Evolutionary conservation across 2,888 invertebrate species (phyloP).

Genomic region (Notodonta dromedarius): DNA sequence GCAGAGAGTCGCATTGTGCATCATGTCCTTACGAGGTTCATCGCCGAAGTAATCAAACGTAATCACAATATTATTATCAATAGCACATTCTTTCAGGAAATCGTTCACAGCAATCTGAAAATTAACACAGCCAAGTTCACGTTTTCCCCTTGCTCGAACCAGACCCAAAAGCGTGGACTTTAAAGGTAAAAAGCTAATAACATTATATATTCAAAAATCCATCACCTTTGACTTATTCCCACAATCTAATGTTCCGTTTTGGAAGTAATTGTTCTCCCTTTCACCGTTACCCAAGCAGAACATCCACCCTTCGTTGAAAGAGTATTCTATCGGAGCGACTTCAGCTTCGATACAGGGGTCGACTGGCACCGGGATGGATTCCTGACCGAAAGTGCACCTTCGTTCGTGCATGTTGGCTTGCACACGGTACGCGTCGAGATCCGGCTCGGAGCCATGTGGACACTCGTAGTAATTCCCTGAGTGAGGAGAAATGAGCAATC

Average conservation of each 20-base stretch:
- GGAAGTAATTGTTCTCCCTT: constrained; percentile 74
- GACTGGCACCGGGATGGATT: constrained; percentile 58
- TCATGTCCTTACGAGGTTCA: constrained; percentile 76
- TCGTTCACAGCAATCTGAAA: constrained; percentile 62
- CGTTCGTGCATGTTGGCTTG: constrained; percentile 78
- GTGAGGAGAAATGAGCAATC: constrained; percentile 3
- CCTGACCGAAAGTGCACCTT: constrained; percentile 67
- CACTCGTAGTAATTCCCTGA: constrained; percentile 73
- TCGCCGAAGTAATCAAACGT: constrained; percentile 78
- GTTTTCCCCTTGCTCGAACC: too few species aligned
- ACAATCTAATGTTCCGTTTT: constrained; percentile 76
- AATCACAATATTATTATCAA: constrained; percentile 76
- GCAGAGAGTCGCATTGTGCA: constrained; percentile 75
- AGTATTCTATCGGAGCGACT: constrained; percentile 75
- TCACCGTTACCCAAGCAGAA: constrained; percentile 78
- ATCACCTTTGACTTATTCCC: constrained; percentile 74
- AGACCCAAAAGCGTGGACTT: too few species aligned
- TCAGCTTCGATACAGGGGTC: constrained; percentile 81
- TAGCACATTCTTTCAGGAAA: constrained; percentile 69
- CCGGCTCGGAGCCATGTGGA: constrained; percentile 72
- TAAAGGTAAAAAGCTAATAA: too few species aligned
- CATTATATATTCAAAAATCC: neutral
- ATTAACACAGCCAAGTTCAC: neutral
- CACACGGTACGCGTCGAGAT: constrained; percentile 68
- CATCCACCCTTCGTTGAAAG: constrained; percentile 79